Base-by-base conservation (phyloP, 2,113 vertebrate species). In the Apteryx mantelli region DNA sequence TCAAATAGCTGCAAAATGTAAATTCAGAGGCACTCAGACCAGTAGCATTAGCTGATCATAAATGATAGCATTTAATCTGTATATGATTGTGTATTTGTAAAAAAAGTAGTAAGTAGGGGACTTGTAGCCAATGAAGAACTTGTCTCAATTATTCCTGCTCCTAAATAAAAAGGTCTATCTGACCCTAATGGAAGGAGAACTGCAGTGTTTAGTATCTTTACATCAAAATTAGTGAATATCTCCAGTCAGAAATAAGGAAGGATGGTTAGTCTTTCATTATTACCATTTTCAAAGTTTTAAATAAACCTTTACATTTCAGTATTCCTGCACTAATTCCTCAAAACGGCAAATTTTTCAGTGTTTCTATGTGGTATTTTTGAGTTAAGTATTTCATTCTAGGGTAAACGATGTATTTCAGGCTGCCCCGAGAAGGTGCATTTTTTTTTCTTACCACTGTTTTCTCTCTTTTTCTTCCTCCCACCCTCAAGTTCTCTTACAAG, bases 361-460 rank as follows among this genome's bases (percentile, higher is more conserved):
- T 0, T 82, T 84, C 30, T 89, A 4, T 70, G 4, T 22, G 38
- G 7, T 42, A 44, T 18, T 81, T 85, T 80, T 87, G 24, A 16
- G 60, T 65, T 48, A 76, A 64, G 40, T 38, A 28, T 21, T 46
- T 66, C 18, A 20, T 88, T 84, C 88, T 22, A 5, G 21, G 7
- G 2, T 38, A 64, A 46, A 17, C 8, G 11, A n/a, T 25, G 9
- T 4, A 64, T 18, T 92, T 48, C 53, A 56, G 24, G 36, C 19
- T 78, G 6, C 9, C 24, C 5, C 28, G 38, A 55, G 6, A 9
- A n/a, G 28, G 19, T 22, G 11, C 2, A 0, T 30, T n/a, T 0
- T n/a, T 52, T 56, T 82, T 42, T 14, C 11, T 83, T 18, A 28
- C 13, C 2, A 2, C 30, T n/a, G 1, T 80, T 77, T 91, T 84